phyloP scores from a whole-genome alignment of 2,113 vertebrate genomes.

The Sinosuthora webbiana region DNA sequence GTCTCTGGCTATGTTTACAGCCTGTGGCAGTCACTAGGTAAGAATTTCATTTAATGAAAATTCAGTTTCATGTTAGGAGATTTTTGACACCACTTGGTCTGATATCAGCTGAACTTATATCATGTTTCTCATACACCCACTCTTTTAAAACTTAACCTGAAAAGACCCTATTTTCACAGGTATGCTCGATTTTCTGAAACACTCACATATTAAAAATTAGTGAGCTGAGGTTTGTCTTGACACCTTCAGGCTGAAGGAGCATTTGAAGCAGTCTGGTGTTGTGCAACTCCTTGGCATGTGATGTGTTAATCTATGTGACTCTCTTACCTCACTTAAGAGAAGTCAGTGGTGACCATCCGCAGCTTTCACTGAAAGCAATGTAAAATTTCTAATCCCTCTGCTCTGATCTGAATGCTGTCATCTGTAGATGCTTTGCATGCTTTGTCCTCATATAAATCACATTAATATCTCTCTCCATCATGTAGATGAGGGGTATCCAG shows the following conservation, averaged over 20 bases:
- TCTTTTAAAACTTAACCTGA: background rate
- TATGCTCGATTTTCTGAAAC: background rate
- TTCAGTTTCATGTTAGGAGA: background rate
- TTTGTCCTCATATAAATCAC: background rate
- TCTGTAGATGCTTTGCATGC: background rate
- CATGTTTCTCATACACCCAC: background rate
- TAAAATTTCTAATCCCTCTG: background rate
- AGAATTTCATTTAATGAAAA: background rate
- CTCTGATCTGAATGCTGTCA: background rate
- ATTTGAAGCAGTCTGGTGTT: background rate
- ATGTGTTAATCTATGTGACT: background rate
- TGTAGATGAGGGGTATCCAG: background rate
- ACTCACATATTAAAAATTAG: background rate
- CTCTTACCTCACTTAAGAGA: background rate
- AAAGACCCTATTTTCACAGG: background rate
- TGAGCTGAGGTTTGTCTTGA: background rate
- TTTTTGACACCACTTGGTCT: background rate
- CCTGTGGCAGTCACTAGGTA: background rate
- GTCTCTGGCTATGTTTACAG: background rate
- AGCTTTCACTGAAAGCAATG: background rate
- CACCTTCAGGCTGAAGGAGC: background rate
- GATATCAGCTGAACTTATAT: background rate
- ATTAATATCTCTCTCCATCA: background rate
- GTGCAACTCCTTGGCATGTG: background rate
- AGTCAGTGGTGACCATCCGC: background rate